Conservation (phyloP, 2,113 vertebrate genomes). For the Cyprinodon brontotheroides region DNA sequence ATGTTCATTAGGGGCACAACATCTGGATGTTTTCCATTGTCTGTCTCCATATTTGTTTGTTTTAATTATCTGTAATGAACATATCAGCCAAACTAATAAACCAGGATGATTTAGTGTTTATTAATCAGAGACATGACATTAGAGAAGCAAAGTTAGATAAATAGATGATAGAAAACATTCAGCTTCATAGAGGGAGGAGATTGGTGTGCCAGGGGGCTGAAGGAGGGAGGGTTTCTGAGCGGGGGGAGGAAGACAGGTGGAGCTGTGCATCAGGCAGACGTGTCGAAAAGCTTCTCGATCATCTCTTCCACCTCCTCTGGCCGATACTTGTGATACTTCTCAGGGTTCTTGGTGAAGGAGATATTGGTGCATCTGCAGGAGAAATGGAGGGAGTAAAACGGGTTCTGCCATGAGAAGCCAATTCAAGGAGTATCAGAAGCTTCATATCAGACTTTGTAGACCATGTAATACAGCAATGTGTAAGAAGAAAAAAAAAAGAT, state of each 20-base stretch:
- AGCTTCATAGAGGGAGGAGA: neutral
- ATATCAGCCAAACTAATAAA: neutral
- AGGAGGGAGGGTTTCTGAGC: too few relatives aligned
- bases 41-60: neutral
- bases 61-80: neutral
- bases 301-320: slow-evolving; percentile 95
- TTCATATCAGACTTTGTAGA: neutral
- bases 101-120: slow-evolving; percentile 14
- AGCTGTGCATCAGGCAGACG: slow-evolving; percentile 83
- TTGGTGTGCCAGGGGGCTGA: neutral
- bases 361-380: slow-evolving; percentile 86
- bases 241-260: neutral
- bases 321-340: slow-evolving; percentile 95
- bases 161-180: slow-evolving; percentile 19
- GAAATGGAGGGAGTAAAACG: neutral
- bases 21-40: neutral
- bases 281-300: slow-evolving; percentile 96
- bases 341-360: slow-evolving; percentile 95
- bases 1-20: neutral
- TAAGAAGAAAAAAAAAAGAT: neutral
- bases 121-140: slow-evolving; percentile 27
- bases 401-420: neutral
- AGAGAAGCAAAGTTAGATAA: slow-evolving; percentile 48
- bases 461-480: neutral
- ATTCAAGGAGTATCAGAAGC: neutral